phyloP scores from a whole-genome alignment of 2,888 invertebrate genomes.

The Chalcosyrphus nemorum region DNA sequence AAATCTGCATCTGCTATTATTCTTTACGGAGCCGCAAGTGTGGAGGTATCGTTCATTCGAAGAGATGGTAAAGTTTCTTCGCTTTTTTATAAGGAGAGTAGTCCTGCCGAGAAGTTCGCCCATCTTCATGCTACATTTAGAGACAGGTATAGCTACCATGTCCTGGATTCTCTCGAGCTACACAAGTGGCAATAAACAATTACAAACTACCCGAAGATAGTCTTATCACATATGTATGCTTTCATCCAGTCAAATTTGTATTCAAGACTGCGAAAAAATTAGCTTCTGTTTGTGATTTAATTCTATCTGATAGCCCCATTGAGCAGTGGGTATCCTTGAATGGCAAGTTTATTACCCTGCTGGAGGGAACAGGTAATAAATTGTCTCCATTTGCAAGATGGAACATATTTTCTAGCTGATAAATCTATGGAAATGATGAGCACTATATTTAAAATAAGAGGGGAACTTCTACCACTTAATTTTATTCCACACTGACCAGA shows the following conservation, averaged over 20 bases:
- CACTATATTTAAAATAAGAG: slow-evolving; percentile 8
- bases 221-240: no score
- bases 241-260: no score
- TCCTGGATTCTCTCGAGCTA: neutral
- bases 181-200: no score
- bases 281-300: no score
- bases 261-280: no score
- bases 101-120: no score
- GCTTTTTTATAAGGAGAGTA: neutral
- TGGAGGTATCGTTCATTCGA: neutral
- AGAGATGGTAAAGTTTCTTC: neutral
- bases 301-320: no score
- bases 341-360: no score
- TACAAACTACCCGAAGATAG: no score
- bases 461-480: neutral
- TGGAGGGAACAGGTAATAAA: no score
- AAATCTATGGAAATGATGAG: neutral
- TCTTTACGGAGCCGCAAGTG: no score
- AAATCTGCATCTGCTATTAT: no score
- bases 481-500: neutral
- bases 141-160: neutral
- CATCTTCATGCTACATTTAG: neutral
- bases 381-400: neutral
- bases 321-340: neutral
- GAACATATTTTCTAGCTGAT: neutral